Evolutionary conservation across 2,888 invertebrate genomes (phyloP), one percentile per base, ranked within the genome.

Genomic region (Acleris sparsana): DNA sequence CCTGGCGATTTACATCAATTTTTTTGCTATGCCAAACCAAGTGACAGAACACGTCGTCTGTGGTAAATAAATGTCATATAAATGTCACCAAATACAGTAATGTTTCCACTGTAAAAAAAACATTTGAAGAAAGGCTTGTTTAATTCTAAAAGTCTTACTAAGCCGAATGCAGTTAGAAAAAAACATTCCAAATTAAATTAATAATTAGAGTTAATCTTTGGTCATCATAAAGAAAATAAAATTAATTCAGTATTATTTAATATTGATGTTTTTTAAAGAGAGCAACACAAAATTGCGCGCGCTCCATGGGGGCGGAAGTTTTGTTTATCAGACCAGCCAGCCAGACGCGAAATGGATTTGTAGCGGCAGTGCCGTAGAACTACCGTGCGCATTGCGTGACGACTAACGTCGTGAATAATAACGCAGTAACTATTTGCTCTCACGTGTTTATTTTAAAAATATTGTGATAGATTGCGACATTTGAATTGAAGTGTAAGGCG

Each of bases 271-370:
- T 44, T 44, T 44, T 44, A 44, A 46, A 17, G 60, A 52, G 13
- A 73, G 87, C 82, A 88, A 80, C 79, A 80, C 76, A 20, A 20
- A 71, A 84, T 73, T 91, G 92, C 92, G 92, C 92, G 92, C 92
- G 91, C 88, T 86, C 86, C 83, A 72, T 73, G 77, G 77, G 80
- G 82, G 80, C 80, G 83, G 84, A 86, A 85, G 84, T 88, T 89
- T 88, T 92, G 92, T 91, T 92, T 92, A 91, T 88, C 91, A 90
- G 39, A 39, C 39, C 39, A 25, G 25, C 22, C 22, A 22, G 22
- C 25, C 25, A 39, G 89, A 89, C 87, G 67, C 63, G 68, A 53
- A 63, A 63, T 68, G 62, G 64, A 64, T 59, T 67, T 63, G 57
- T 65, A 61, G 69, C 76, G 78, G 79, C 77, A 67, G 83, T 84